Conservation (phyloP, 2,113 vertebrate genomes). For the Eolophus roseicapilla region DNA sequence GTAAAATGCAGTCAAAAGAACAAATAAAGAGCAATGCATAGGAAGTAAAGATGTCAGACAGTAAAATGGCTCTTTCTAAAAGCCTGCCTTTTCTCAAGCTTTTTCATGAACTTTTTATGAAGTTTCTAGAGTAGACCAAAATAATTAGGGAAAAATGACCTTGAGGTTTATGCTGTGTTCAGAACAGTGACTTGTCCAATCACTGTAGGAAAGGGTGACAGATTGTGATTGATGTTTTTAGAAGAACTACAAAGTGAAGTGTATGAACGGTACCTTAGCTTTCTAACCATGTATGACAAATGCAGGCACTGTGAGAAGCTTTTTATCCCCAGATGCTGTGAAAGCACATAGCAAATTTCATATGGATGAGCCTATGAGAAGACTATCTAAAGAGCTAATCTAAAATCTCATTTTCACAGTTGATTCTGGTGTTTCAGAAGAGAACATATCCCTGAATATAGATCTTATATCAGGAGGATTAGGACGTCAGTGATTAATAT, state of each 20-base stretch:
- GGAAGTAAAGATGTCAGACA: constrained; percentile 24
- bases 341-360: constrained; percentile 46
- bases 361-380: constrained; percentile 39
- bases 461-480: constrained; percentile 55
- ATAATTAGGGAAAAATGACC: constrained; percentile 70
- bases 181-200: constrained; percentile 59
- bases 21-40: not conserved
- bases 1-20: constrained; percentile 19
- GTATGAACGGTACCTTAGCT: constrained; percentile 43
- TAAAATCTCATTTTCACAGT: constrained; percentile 56
- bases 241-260: constrained; percentile 53
- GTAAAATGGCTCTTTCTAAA: constrained; percentile 17
- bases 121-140: constrained; percentile 45
- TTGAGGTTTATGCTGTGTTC: constrained; percentile 55
- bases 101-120: constrained; percentile 38
- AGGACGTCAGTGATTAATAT: constrained; percentile 50
- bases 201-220: not conserved
- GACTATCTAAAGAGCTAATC: constrained; percentile 40
- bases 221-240: constrained; percentile 65
- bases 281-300: constrained; percentile 52
- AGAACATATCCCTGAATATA: constrained; percentile 39
- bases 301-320: not conserved
- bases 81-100: not conserved
- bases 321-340: constrained; percentile 39
- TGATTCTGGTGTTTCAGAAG: constrained; percentile 47